Evolutionary conservation across 53 echinoderm and acorn worm genomes (phyloP).

Genomic region (Apostichopus leukothele): DNA sequence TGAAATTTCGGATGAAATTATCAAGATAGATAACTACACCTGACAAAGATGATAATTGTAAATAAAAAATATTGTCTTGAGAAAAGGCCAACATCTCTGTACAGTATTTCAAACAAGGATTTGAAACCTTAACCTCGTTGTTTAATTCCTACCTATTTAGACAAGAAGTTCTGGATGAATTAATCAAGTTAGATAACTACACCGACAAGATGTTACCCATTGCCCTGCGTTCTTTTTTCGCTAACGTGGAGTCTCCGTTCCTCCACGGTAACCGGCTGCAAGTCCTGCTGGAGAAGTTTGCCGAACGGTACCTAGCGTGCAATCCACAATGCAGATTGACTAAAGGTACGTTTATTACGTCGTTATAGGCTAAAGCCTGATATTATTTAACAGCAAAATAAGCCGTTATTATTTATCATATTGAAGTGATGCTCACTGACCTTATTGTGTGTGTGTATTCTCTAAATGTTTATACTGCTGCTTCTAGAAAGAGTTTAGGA

Average conservation of each 20-base stretch:
- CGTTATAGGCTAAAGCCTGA: neutral
- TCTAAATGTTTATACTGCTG: too few species aligned
- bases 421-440: too few species aligned
- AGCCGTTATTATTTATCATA: too few species aligned
- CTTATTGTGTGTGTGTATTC: too few species aligned
- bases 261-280: slow-evolving; percentile 76
- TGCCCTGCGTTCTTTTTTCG: slow-evolving; percentile 93
- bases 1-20: too few species aligned
- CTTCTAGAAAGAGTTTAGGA: too few species aligned
- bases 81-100: too few species aligned
- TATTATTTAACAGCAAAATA: too few species aligned
- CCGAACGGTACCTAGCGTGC: slow-evolving; percentile 87
- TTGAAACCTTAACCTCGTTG: neutral
- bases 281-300: slow-evolving; percentile 87
- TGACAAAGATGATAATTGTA: too few species aligned
- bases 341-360: slow-evolving; percentile 61
- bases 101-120: neutral
- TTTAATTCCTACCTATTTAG: slow-evolving; percentile 42
- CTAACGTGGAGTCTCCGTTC: slow-evolving; percentile 86
- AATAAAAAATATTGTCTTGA: too few species aligned
- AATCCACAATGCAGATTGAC: slow-evolving; percentile 91
- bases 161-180: slow-evolving; percentile 80
- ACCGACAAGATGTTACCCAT: slow-evolving; percentile 91
- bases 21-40: too few species aligned
- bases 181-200: slow-evolving; percentile 88